Conservation (phyloP, 2,888 invertebrate species). For the Anaspis maculata region DNA sequence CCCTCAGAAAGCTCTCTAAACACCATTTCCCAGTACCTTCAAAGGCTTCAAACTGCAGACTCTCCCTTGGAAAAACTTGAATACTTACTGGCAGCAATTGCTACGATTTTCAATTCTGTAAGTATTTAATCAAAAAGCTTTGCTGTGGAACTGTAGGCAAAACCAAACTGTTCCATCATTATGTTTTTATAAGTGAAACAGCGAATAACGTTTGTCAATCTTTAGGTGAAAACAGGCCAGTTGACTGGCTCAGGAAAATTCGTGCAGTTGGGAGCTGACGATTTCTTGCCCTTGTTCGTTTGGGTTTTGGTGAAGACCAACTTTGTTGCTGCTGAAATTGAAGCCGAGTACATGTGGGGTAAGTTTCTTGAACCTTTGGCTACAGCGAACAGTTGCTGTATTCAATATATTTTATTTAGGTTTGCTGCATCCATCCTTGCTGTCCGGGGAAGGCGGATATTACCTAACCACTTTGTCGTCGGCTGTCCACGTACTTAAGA, state of each 20-base stretch:
- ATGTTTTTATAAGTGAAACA: too few species aligned
- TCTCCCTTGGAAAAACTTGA: slow-evolving; percentile 91
- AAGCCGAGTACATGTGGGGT: slow-evolving; percentile 93
- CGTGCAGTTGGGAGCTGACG: slow-evolving; percentile 68
- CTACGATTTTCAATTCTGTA: slow-evolving; percentile 77
- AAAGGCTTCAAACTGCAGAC: slow-evolving; percentile 82
- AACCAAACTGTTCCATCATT: too few species aligned
- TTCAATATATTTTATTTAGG: slow-evolving; percentile 36
- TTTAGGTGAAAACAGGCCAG: slow-evolving; percentile 57
- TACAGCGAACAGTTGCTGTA: neutral
- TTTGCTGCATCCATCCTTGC: slow-evolving; percentile 78
- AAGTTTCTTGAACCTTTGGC: slow-evolving; percentile 23
- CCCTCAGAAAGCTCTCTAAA: slow-evolving; percentile 69
- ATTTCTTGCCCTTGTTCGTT: slow-evolving; percentile 84
- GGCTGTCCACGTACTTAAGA: slow-evolving; percentile 82
- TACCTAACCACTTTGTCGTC: slow-evolving; percentile 90
- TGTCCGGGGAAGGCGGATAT: slow-evolving; percentile 91
- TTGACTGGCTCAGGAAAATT: slow-evolving; percentile 45
- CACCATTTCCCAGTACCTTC: slow-evolving; percentile 68
- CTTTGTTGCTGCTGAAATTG: slow-evolving; percentile 86
- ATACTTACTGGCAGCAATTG: slow-evolving; percentile 79
- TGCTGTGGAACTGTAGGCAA: too few species aligned
- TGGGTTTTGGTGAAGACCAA: slow-evolving; percentile 87
- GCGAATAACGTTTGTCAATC: too few species aligned
- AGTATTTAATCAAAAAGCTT: too few species aligned